phyloP scores from a whole-genome alignment of 2,888 invertebrate species.

The Macrophya annulata region DNA sequence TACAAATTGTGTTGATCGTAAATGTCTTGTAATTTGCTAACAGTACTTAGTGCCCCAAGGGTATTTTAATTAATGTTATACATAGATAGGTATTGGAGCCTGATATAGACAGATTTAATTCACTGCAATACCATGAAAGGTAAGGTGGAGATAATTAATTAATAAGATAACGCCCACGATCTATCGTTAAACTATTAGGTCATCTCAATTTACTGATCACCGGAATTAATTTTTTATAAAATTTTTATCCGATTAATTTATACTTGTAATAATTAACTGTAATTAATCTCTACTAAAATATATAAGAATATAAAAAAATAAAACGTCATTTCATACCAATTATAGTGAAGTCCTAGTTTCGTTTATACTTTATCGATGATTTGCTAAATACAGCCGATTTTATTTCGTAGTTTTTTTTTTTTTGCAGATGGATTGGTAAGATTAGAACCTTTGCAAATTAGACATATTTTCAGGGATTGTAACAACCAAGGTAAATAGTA shows the following conservation, averaged over 20 bases:
- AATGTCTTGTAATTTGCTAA: slow-evolving; percentile 27
- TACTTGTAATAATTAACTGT: background rate
- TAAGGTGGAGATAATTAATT: slow-evolving; percentile 43
- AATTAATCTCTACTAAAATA: background rate
- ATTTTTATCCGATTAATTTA: background rate
- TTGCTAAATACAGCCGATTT: background rate
- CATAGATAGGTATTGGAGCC: slow-evolving; percentile 5
- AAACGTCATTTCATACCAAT: background rate
- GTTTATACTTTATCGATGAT: background rate
- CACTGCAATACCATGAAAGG: slow-evolving; percentile 40
- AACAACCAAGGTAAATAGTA: no score
- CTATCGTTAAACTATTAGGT: slow-evolving; percentile 34
- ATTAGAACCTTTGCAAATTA: background rate
- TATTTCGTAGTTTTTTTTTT: background rate
- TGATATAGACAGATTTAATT: slow-evolving; percentile 38
- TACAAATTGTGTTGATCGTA: background rate
- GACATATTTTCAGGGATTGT: no score
- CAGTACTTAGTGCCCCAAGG: background rate
- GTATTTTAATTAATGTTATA: background rate
- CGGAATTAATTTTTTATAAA: slow-evolving; percentile 23
- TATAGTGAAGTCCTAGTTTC: background rate
- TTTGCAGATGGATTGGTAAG: background rate
- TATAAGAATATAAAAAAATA: background rate
- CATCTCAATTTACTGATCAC: slow-evolving; percentile 40
- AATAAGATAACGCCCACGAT: slow-evolving; percentile 39